A percentile compares a stretch with the other conserved stretches of the same genome.
phyloP scores from a whole-genome alignment of 2,797 vertebrate genomes.

The Anguilla anguilla region DNA sequence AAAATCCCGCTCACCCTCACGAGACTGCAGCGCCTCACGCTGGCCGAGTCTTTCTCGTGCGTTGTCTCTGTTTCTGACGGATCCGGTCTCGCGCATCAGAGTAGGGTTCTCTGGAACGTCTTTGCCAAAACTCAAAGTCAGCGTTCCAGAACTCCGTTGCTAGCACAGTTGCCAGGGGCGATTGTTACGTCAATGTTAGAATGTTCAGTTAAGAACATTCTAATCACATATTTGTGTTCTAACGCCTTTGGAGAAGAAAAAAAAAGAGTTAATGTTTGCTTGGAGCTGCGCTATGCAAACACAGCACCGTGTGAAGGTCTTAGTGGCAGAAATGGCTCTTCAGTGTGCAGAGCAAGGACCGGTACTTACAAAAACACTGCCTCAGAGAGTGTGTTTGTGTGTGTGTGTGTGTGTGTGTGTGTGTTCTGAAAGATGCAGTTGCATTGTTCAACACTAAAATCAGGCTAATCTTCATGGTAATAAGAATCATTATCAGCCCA shows the following conservation, averaged over 20 bases:
- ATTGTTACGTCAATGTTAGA: too few relatives aligned
- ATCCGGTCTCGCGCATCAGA: not conserved
- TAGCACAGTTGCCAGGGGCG: too few relatives aligned
- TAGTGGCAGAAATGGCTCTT: not conserved
- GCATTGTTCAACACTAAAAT: not conserved
- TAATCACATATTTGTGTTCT: not conserved
- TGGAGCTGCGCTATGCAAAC: not conserved
- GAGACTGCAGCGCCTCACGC: not conserved
- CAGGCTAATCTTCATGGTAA: not conserved
- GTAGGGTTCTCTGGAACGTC: too few relatives aligned
- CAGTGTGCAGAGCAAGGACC: not conserved
- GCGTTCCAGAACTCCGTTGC: too few relatives aligned
- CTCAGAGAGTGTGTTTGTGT: not conserved
- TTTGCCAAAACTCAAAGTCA: not conserved
- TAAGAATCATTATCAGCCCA: not conserved
- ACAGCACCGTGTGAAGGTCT: not conserved
- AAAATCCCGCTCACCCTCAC: not conserved
- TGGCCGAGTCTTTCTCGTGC: not conserved
- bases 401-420: not conserved
- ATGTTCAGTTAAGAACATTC: too few relatives aligned
- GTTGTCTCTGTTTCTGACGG: not conserved
- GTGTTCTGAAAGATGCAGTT: not conserved
- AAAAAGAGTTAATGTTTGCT: not conserved
- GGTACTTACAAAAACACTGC: not conserved
- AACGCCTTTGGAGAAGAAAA: not conserved